These are phyloP conservation scores for Urocynchramus pylzowi DNA, from an alignment of 2,113 vertebrate species.

Conservation along the genomic window DNA sequence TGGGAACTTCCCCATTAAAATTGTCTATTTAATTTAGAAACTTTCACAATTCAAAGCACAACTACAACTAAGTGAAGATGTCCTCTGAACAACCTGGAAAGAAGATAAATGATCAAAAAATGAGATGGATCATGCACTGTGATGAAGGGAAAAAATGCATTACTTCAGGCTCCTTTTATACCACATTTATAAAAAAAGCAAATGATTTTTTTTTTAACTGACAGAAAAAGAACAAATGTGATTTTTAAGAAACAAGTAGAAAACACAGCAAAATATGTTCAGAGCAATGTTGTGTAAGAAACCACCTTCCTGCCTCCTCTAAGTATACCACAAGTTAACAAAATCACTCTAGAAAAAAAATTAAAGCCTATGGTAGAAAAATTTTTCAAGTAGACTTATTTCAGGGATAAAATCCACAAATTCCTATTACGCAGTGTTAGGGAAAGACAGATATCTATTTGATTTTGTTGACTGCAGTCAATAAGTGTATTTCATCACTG, in stretches of 20 bases:
- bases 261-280: not conserved
- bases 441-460: constrained; percentile 10
- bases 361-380: not conserved
- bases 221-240: not conserved
- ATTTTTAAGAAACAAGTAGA: not conserved
- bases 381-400: not conserved
- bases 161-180: not conserved
- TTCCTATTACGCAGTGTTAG: not conserved
- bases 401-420: constrained; percentile 1
- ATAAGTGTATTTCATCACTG: constrained; percentile 39
- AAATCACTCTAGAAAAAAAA: not conserved
- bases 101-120: not conserved
- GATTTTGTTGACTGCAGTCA: not conserved
- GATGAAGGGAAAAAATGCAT: not conserved
- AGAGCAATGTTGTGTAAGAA: not conserved
- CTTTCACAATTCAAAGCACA: not conserved
- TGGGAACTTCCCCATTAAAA: not conserved
- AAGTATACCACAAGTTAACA: not conserved
- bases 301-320: not conserved
- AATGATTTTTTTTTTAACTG: not conserved
- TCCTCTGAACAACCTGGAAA: not conserved
- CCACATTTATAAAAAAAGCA: not conserved
- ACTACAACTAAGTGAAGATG: not conserved
- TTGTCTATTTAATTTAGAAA: not conserved
- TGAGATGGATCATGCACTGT: not conserved